phyloP scores from a whole-genome alignment of 2,797 vertebrate species.

The Sebastes taczanowskii region DNA sequence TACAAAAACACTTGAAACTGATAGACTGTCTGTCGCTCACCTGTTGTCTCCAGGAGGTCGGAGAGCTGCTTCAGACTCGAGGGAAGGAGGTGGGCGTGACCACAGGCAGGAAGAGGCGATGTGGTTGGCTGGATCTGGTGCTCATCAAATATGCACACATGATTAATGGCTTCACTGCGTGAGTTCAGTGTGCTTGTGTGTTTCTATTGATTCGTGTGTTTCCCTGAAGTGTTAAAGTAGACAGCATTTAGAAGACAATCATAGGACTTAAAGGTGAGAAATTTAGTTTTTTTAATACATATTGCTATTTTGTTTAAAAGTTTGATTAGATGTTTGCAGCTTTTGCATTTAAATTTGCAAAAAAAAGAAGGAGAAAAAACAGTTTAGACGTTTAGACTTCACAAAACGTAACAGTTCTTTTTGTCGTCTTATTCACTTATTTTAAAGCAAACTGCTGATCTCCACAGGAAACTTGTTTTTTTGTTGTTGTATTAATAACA shows the following conservation, averaged over 20 bases:
- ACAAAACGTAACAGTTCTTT: neutral
- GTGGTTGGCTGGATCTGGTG: slow-evolving; percentile 97
- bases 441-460: neutral
- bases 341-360: neutral
- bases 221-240: neutral
- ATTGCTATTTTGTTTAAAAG: neutral
- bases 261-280: neutral
- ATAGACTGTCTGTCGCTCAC: neutral
- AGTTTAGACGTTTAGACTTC: neutral
- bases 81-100: slow-evolving; percentile 97
- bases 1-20: neutral
- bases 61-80: slow-evolving; percentile 90
- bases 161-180: slow-evolving; percentile 99
- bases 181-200: slow-evolving; percentile 71
- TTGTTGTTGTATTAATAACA: neutral
- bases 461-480: neutral
- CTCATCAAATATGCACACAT: slow-evolving; percentile 96
- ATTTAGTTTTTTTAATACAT: neutral
- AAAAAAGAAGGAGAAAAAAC: neutral
- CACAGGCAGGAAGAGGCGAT: slow-evolving; percentile 95
- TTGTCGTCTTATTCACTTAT: neutral
- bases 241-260: neutral
- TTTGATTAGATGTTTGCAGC: neutral
- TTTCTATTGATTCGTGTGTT: neutral
- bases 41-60: slow-evolving; percentile 84